Base-by-base conservation (phyloP, 2,888 invertebrate genomes). In the Trypoxylon attenuatum region DNA sequence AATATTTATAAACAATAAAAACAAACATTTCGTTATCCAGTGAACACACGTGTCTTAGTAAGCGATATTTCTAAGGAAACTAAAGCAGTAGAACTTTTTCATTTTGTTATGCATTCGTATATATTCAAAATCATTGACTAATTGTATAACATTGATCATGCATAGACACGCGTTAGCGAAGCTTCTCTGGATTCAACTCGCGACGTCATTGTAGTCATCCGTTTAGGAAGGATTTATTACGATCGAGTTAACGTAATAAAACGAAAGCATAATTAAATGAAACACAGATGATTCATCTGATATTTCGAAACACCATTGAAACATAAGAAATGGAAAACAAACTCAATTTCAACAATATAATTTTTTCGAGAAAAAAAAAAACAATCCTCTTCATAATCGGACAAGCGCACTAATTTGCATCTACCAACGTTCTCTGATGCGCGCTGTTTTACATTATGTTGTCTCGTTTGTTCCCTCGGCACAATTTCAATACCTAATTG, bases 121-220 rank as follows among this genome's bases (percentile, higher is more conserved):
- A 19, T 25, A 38, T 51, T 21, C 29, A 33, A 29, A 21, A 38
- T 57, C 2, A 25, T 57, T 23, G 13, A 53, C 25, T 18, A 3
- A 41, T 19, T 2, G n/a, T 19, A 16, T 19, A 39, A 6, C 23
- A 27, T 57, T 29, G 46, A 42, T 18, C 19, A 33, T 10, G n/a
- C 8, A 33, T 13, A 33, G 5, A 13, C 33, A 41, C 19, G n/a
- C 18, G 50, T 49, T 10, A 21, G 65, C 54, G 66, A 65, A 53
- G 62, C 62, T 67, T 75, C 67, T 65, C 62, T 69, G 65, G 61
- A 75, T 66, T 63, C 66, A 16, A 45, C 58, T 55, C 18, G n/a
- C n/a, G 45, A 65, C 46, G 29, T 53, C 42, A 53, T 57, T 43
- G 50, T 50, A 73, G 19, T 55, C 47, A 33, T 41, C 60, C 57